Conservation (phyloP, 2,113 vertebrate species). For the Trinectes maculatus region DNA sequence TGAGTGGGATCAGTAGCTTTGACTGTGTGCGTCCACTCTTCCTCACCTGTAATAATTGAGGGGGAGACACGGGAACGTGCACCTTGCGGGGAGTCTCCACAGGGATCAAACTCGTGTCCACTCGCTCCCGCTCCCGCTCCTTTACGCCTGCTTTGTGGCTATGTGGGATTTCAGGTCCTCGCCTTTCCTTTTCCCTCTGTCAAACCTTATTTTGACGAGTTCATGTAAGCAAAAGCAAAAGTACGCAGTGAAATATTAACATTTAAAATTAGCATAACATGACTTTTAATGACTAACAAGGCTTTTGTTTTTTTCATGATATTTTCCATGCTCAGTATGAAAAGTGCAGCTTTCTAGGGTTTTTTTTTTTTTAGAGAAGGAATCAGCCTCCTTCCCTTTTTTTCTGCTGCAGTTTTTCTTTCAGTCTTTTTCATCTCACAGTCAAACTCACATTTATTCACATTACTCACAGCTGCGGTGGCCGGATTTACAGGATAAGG, state of each 20-base stretch:
- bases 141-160: fast-evolving
- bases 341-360: no score
- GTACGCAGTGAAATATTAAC: no score
- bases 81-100: conserved; percentile 7
- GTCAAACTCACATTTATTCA: no score
- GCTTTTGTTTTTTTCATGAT: no score
- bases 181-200: neutral
- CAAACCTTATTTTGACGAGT: neutral
- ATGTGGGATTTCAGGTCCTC: neutral
- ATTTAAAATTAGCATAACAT: no score
- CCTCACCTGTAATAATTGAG: conserved; percentile 56
- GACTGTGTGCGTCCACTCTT: conserved; percentile 11
- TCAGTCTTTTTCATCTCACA: no score
- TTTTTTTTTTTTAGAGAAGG: no score
- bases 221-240: neutral
- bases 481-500: neutral
- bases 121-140: neutral
- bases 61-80: conserved; percentile 23
- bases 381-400: no score
- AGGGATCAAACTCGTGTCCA: conserved; percentile 18
- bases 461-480: neutral
- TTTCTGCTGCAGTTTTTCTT: no score
- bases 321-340: no score
- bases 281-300: no score
- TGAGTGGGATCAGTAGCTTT: conserved; percentile 42